phyloP scores from a whole-genome alignment of 92 coral and sea anemone species.

The Actinernus sp. region DNA sequence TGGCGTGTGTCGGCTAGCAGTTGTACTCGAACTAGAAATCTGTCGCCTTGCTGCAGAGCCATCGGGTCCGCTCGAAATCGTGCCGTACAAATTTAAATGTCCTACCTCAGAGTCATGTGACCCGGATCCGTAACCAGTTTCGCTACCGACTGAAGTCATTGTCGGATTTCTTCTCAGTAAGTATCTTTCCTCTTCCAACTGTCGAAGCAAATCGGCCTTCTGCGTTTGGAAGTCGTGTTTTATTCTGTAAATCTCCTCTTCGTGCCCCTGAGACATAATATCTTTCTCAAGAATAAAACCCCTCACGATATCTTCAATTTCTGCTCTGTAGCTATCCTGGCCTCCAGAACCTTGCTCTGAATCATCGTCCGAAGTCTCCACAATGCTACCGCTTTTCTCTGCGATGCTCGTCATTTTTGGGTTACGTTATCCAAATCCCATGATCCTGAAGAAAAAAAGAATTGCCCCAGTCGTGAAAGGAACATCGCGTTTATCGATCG shows the following conservation, averaged over 20 bases:
- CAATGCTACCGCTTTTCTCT: slow-evolving; percentile 2
- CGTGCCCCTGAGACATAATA: slow-evolving; percentile 86
- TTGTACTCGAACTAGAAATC: background rate
- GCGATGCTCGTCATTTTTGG: slow-evolving; percentile 15
- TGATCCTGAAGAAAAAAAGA: too few relatives aligned
- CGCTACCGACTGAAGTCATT: slow-evolving; percentile 41
- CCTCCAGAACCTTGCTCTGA: slow-evolving; percentile 20
- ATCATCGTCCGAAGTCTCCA: slow-evolving; percentile 54
- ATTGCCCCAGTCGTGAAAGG: too few relatives aligned
- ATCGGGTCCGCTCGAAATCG: slow-evolving; percentile 3
- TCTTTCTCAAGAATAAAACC: slow-evolving; percentile 97
- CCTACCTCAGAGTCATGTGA: slow-evolving; percentile 38
- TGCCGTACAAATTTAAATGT: slow-evolving; percentile 35
- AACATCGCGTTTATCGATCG: too few relatives aligned
- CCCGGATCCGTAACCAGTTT: slow-evolving; percentile 39
- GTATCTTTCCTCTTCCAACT: slow-evolving; percentile 73
- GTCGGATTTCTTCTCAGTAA: slow-evolving; percentile 59
- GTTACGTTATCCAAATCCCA: too few relatives aligned
- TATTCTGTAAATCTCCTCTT: slow-evolving; percentile 82
- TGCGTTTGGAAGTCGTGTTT: slow-evolving; percentile 75
- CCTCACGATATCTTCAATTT: slow-evolving; percentile 86
- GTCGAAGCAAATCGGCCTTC: slow-evolving; percentile 57
- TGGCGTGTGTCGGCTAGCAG: background rate
- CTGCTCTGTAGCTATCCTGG: slow-evolving; percentile 66
- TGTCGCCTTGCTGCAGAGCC: slow-evolving; percentile 15